Base-by-base conservation (phyloP, 2,797 vertebrate species). In the Poeciliopsis paucimaculata region DNA sequence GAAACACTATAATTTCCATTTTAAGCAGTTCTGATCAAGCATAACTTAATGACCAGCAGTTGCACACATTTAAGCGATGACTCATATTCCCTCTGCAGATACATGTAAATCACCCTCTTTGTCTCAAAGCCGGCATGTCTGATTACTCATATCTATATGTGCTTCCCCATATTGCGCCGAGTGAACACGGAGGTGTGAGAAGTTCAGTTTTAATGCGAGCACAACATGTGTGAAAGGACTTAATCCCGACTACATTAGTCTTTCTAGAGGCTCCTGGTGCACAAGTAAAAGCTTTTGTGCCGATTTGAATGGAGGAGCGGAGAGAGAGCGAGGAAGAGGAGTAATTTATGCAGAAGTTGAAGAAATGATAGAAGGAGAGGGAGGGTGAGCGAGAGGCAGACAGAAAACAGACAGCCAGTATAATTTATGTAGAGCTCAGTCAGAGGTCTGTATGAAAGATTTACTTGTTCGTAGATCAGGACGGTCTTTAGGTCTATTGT, bases 191-290 rank as follows among this genome's bases (percentile, higher is more conserved):
- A 81, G 79, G 77, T 76, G 81, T 87, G 87, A 72, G 74, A 86
- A 86, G 80, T 82, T 83, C 83, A 77, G 78, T 85, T 84, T 84
- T 82, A 84, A 89, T 79, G 83, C 77, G 77, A 89, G 89, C 83
- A 92, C 83, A 76, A 78, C 77, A 76, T 72, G 77, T 82, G 84
- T 83, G 84, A 88, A 92, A 87, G 77, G 78, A 86, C 84, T 88
- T 91, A 91, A 92, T 91, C 89, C 88, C 88, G 87, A 91, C 88
- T 90, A 88, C 92, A 92, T 93, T 91, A 89, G 91, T 89, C 86
- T 84, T 89, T 85, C 83, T 80, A 77, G 83, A 84, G 83, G 82
- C 82, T 84, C 83, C 79, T 72, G 73, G 78, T 77, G 73, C 88
- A 77, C 76, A 51, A 81, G 87, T 76, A 91, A 83, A 73, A 73